Evolutionary conservation across 2,797 vertebrate species (phyloP).

Genomic region (Serranus cabrilla): DNA sequence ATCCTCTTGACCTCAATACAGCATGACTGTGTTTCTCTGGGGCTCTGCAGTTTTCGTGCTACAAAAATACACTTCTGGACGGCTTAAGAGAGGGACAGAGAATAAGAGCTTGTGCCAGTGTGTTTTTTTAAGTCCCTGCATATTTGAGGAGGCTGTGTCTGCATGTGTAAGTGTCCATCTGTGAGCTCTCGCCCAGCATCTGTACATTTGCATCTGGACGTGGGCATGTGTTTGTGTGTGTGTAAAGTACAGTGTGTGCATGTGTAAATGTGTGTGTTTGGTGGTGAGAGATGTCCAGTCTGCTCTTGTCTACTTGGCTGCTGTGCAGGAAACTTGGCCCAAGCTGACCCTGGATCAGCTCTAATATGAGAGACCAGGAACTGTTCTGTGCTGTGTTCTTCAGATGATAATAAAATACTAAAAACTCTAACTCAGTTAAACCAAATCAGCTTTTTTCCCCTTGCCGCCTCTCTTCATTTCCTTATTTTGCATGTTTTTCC

Average conservation of each 20-base stretch:
- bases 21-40: slow-evolving; percentile 67
- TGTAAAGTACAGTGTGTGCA: neutral
- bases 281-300: slow-evolving; percentile 46
- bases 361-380: slow-evolving; percentile 15
- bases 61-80: slow-evolving; percentile 59
- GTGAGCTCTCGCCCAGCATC: slow-evolving; percentile 9
- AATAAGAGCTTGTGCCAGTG: slow-evolving; percentile 7
- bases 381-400: slow-evolving; percentile 4
- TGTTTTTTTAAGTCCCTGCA: slow-evolving; percentile 15
- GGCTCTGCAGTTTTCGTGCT: slow-evolving; percentile 61
- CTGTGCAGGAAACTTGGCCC: slow-evolving; percentile 26
- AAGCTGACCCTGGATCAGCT: slow-evolving; percentile 57
- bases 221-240: slow-evolving; percentile 5
- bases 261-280: neutral
- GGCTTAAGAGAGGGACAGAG: slow-evolving; percentile 47
- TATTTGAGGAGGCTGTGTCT: slow-evolving; percentile 30
- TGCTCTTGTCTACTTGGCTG: slow-evolving; percentile 56
- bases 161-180: slow-evolving; percentile 32
- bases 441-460: neutral
- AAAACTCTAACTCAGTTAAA: neutral
- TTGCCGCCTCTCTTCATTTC: neutral
- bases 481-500: neutral
- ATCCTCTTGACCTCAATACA: slow-evolving; percentile 77
- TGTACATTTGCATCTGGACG: slow-evolving; percentile 27
- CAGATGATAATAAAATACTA: neutral